A percentile compares a stretch with the other conserved stretches of the same genome.
These are phyloP conservation scores for Oceanites oceanicus DNA, from an alignment of 2,113 vertebrate genomes.

Conservation along the genomic window DNA sequence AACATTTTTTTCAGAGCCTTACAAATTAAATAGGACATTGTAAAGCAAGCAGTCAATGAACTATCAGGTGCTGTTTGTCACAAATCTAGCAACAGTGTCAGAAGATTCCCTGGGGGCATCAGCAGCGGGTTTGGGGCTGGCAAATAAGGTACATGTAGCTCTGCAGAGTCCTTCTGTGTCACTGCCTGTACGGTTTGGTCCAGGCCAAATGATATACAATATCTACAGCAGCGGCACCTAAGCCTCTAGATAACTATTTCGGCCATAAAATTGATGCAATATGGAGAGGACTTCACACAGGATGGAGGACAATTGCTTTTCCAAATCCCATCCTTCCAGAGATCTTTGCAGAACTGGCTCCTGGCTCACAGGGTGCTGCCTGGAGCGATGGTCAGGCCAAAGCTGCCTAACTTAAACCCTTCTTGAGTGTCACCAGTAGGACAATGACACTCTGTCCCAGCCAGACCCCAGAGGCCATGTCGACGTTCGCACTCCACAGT, in stretches of 20 bases:
- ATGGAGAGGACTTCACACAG: not conserved
- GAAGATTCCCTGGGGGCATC: not conserved
- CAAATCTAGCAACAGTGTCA: not conserved
- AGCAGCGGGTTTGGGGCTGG: not conserved
- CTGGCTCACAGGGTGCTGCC: not conserved
- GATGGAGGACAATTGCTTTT: not conserved
- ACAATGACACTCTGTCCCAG: not conserved
- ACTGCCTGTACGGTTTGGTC: fast-evolving
- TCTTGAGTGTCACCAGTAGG: not conserved
- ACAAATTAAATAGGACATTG: not conserved
- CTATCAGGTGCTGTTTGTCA: not conserved
- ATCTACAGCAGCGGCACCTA: not conserved
- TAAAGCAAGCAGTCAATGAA: not conserved
- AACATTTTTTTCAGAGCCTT: not conserved
- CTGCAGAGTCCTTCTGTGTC: not conserved
- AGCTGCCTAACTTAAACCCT: not conserved
- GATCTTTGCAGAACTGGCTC: not conserved
- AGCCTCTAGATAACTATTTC: not conserved
- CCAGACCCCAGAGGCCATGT: not conserved
- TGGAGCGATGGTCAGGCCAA: not conserved
- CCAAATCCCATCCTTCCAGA: not conserved
- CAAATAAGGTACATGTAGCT: not conserved
- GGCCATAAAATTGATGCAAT: not conserved
- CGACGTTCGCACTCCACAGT: fast-evolving
- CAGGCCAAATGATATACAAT: not conserved